A percentile compares a stretch with the other conserved stretches of the same genome.
phyloP scores from a whole-genome alignment of 2,888 invertebrate genomes.

The Morpho deidamia region DNA sequence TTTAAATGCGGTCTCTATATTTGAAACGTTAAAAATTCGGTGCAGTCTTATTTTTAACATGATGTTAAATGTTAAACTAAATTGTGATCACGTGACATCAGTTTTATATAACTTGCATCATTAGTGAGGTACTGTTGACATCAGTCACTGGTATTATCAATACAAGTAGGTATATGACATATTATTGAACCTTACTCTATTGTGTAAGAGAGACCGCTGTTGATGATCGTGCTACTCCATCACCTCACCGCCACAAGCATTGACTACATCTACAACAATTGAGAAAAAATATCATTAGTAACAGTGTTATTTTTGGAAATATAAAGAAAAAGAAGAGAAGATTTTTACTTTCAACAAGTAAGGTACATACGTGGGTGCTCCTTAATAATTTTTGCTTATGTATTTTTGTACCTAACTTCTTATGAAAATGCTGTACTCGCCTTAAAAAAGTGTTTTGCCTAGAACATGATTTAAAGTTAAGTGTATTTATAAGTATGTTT shows the following conservation, averaged over 20 bases:
- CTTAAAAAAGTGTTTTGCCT: too few relatives aligned
- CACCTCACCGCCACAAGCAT: slow-evolving; percentile 92
- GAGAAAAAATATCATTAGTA: slow-evolving; percentile 63
- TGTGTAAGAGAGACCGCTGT: slow-evolving; percentile 77
- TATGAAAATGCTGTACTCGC: too few relatives aligned
- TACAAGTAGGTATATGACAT: slow-evolving; percentile 10
- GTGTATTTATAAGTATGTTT: too few relatives aligned
- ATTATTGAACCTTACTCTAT: slow-evolving; percentile 65
- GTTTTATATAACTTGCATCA: not conserved
- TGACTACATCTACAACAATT: slow-evolving; percentile 90
- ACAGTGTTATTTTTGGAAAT: slow-evolving; percentile 28
- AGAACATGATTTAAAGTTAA: too few relatives aligned
- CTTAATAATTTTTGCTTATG: too few relatives aligned
- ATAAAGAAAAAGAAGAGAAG: too few relatives aligned
- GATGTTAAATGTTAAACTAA: not conserved
- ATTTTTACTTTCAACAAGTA: too few relatives aligned
- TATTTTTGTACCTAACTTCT: too few relatives aligned
- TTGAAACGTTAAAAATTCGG: not conserved
- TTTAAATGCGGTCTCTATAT: slow-evolving; percentile 4
- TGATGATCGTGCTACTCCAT: slow-evolving; percentile 79
- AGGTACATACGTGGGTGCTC: too few relatives aligned
- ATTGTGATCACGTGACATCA: not conserved
- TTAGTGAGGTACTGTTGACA: too few relatives aligned
- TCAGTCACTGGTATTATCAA: not conserved
- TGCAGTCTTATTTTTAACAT: not conserved